Conservation (phyloP, 1,140 invertebrate species). For the Hycleus cichorii region DNA sequence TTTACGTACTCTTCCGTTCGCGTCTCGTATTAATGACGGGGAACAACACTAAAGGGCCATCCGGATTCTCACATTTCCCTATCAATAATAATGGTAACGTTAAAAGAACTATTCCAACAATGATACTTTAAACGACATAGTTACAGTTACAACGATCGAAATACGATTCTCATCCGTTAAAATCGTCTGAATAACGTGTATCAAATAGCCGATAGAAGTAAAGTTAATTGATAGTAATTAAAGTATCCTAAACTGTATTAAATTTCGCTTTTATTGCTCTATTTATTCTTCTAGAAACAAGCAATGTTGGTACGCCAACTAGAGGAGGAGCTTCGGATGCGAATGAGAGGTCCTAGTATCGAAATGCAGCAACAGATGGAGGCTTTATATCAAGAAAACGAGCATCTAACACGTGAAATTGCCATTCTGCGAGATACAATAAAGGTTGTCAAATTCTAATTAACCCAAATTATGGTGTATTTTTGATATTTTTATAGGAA, state of each 20-base stretch:
- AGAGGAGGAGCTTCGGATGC: conserved; percentile 81
- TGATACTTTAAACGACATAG: too few species aligned
- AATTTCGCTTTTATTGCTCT: not conserved
- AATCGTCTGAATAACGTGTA: not conserved
- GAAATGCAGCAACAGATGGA: conserved; percentile 90
- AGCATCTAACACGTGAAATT: conserved; percentile 90
- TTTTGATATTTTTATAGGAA: conserved; percentile 53
- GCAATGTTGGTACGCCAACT: conserved; percentile 87
- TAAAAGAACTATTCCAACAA: too few species aligned
- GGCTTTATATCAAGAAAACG: conserved; percentile 86
- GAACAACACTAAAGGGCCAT: too few species aligned
- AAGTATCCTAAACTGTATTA: not conserved
- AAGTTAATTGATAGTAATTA: too few species aligned
- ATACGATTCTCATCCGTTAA: not conserved
- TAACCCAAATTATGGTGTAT: not conserved
- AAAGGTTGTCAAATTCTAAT: conserved; percentile 54
- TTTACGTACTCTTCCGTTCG: too few species aligned
- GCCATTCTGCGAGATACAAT: conserved; percentile 91
- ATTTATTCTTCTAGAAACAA: conserved; percentile 73
- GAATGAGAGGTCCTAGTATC: conserved; percentile 77
- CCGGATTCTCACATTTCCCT: too few species aligned
- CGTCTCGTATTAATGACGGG: too few species aligned
- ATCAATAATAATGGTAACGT: too few species aligned
- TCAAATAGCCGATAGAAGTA: not conserved
- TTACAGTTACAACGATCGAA: too few species aligned